These are phyloP conservation scores for Barnardius zonarius DNA, from an alignment of 2,113 vertebrate species.

Conservation along the genomic window DNA sequence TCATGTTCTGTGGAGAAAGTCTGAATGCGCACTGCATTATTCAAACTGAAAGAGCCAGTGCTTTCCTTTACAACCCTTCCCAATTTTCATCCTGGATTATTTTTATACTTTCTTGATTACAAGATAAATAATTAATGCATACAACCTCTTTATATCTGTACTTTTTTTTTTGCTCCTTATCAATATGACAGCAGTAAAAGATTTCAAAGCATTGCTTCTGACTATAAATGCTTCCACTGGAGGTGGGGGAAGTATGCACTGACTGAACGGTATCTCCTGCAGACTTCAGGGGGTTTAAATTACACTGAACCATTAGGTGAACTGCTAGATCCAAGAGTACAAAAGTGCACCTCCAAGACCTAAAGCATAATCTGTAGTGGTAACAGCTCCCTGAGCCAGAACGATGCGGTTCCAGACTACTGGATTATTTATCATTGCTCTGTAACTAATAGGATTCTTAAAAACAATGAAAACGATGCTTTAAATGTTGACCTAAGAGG, in stretches of 20 bases:
- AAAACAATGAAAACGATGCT: not conserved
- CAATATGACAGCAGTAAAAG: not conserved
- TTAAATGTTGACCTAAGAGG: not conserved
- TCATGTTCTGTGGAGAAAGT: not conserved
- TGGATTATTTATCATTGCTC: not conserved
- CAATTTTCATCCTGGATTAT: not conserved
- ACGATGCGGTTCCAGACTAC: not conserved
- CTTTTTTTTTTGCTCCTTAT: not conserved
- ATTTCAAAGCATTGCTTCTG: not conserved
- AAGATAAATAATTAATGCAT: conserved; percentile 6
- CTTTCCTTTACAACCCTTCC: not conserved
- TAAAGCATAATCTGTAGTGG: not conserved
- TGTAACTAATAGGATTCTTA: not conserved
- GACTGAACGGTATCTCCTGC: not conserved
- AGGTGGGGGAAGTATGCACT: not conserved
- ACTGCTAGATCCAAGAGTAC: not conserved
- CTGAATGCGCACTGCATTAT: not conserved
- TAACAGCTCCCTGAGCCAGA: not conserved
- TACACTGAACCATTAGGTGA: not conserved
- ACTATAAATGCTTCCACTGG: not conserved
- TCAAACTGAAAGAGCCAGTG: not conserved
- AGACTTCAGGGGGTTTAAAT: not conserved
- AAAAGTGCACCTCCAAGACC: not conserved
- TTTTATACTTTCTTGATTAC: conserved; percentile 9
- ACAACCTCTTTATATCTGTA: not conserved